phyloP scores from a whole-genome alignment of 2,888 invertebrate genomes.

The Steinernema carpocapsae region DNA sequence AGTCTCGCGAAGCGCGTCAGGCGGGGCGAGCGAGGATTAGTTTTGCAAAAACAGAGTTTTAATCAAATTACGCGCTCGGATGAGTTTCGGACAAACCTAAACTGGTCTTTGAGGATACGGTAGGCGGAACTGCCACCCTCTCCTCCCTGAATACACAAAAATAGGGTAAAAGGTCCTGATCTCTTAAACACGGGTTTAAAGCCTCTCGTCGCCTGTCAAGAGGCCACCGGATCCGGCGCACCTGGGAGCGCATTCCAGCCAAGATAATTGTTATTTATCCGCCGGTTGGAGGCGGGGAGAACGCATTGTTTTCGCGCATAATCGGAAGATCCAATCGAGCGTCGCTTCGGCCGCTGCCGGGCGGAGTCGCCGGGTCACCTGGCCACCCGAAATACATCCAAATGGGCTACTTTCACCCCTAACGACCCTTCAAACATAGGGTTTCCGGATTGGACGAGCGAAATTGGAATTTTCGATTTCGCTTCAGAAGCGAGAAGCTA shows the following conservation, averaged over 20 bases:
- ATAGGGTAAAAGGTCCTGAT: background rate
- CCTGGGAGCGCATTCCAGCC: constrained; percentile 7
- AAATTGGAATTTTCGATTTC: no score
- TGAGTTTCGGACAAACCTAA: background rate
- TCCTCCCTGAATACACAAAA: background rate
- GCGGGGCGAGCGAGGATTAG: background rate
- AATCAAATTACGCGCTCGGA: background rate
- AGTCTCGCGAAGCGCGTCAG: background rate
- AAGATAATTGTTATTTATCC: constrained; percentile 27
- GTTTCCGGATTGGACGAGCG: background rate
- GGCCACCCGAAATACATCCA: background rate
- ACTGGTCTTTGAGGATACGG: no score
- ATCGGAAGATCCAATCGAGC: constrained; percentile 20
- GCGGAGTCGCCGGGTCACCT: background rate
- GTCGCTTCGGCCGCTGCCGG: background rate
- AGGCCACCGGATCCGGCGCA: background rate
- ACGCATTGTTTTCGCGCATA: constrained; percentile 28
- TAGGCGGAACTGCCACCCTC: background rate
- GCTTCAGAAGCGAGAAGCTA: no score
- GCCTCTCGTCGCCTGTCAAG: no score
- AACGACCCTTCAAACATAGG: background rate
- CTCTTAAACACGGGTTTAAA: no score
- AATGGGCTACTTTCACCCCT: background rate
- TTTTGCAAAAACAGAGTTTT: background rate
- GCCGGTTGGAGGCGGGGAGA: background rate